These are phyloP conservation scores for Xyliphius kryptos DNA, from an alignment of 2,113 vertebrate species.

Conservation along the genomic window DNA sequence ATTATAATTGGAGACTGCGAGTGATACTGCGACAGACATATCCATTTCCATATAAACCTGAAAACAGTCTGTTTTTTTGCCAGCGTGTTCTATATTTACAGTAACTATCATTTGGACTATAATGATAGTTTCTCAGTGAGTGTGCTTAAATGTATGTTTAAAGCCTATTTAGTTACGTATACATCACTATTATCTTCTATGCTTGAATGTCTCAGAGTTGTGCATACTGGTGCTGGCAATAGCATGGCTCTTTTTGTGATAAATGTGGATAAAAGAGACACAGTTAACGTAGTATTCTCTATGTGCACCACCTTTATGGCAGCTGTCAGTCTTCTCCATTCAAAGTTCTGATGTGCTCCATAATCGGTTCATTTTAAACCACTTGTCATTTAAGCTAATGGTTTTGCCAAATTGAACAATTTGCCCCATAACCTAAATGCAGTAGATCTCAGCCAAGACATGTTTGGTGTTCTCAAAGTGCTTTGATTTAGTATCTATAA, in stretches of 20 bases:
- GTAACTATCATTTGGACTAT: conserved; percentile 8
- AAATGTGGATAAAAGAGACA: conserved; percentile 61
- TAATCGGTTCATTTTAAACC: conserved; percentile 28
- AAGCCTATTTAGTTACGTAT: background rate
- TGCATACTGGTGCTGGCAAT: conserved; percentile 45
- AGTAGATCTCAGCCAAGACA: conserved; percentile 5
- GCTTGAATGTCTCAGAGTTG: conserved; percentile 17
- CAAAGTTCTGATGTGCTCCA: conserved; percentile 20
- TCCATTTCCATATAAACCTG: conserved; percentile 15
- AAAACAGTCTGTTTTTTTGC: conserved; percentile 33
- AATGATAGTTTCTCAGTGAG: background rate
- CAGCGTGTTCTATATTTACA: conserved; percentile 31
- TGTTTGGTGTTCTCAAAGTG: background rate
- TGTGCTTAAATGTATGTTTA: background rate
- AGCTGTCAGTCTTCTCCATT: conserved; percentile 48
- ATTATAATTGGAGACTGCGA: conserved; percentile 18
- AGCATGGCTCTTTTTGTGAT: conserved; percentile 50
- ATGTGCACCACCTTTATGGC: conserved; percentile 60
- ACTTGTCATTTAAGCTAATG: conserved; percentile 12
- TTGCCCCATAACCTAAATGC: background rate
- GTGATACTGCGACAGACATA: conserved; percentile 10
- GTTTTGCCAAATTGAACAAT: conserved; percentile 9
- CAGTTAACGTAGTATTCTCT: conserved; percentile 50
- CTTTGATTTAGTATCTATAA: no score
- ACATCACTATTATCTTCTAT: background rate